Percentiles rank a stretch among this genome's conserved stretches.
phyloP scores from a whole-genome alignment of 2,113 vertebrate genomes.

The Scolopax mira region DNA sequence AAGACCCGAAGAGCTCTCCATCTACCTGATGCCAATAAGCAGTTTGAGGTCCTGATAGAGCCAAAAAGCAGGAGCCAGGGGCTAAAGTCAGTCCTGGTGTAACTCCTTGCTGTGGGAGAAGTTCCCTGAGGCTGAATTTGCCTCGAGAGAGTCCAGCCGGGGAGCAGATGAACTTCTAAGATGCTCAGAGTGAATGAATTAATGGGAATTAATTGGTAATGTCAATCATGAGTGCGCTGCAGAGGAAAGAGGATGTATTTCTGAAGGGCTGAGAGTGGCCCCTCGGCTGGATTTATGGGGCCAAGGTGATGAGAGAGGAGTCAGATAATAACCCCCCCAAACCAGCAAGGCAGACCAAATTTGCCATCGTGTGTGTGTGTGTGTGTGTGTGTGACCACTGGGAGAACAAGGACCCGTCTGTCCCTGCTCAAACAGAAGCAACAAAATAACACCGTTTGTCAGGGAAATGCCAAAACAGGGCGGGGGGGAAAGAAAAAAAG shows the following conservation, averaged over 20 bases:
- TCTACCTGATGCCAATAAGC: background rate
- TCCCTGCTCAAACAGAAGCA: background rate
- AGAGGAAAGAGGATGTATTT: background rate
- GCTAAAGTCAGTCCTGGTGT: background rate
- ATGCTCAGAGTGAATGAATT: background rate
- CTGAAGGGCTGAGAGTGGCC: background rate
- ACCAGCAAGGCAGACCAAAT: slow-evolving; percentile 19
- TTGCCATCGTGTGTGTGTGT: background rate
- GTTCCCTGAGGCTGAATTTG: background rate
- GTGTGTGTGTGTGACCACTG: background rate
- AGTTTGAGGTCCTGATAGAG: background rate
- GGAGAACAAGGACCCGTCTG: slow-evolving; percentile 35
- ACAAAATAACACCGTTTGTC: slow-evolving; percentile 18
- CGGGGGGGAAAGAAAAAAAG: background rate
- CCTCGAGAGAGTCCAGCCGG: background rate
- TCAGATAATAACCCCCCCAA: slow-evolving; percentile 29
- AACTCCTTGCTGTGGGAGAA: background rate
- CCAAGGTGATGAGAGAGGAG: slow-evolving; percentile 13
- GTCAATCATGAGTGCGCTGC: background rate
- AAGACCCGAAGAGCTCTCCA: background rate
- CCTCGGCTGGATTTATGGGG: background rate
- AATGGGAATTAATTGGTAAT: background rate
- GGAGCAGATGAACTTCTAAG: background rate
- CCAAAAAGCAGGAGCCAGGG: background rate
- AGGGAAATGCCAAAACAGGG: slow-evolving; percentile 22